phyloP scores from a whole-genome alignment of 2,888 invertebrate genomes.

The Sarcophaga subvicina region DNA sequence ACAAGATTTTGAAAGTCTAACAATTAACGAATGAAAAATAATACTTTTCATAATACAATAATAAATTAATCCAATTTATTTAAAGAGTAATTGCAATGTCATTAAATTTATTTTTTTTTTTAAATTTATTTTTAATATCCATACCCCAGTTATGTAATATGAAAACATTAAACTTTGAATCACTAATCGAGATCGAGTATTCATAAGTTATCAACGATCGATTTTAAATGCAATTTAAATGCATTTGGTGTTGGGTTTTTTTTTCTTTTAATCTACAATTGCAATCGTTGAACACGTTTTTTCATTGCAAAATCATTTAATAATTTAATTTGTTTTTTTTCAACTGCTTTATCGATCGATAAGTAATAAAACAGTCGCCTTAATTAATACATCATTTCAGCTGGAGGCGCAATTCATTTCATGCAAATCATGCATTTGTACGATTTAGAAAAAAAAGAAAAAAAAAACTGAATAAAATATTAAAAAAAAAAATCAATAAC shows the following conservation, averaged over 20 bases:
- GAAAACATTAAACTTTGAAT: too few relatives aligned
- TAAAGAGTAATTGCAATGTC: background rate
- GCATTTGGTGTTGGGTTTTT: constrained; percentile 9
- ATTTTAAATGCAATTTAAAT: constrained; percentile 2
- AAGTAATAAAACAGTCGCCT: constrained; percentile 9
- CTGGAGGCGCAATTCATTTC: constrained; percentile 1
- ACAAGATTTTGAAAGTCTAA: background rate
- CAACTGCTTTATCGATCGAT: background rate
- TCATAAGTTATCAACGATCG: background rate
- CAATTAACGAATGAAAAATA: too few relatives aligned
- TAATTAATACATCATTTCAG: constrained; percentile 34
- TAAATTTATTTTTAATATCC: background rate
- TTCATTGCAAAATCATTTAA: constrained; percentile 8
- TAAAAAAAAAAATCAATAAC: background rate
- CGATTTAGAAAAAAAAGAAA: constrained; percentile 13
- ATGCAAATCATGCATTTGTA: constrained; percentile 24
- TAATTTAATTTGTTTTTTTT: background rate
- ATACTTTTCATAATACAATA: too few relatives aligned
- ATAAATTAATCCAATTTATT: too few relatives aligned
- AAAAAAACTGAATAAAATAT: too few relatives aligned
- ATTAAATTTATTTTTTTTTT: background rate
- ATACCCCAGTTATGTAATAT: background rate
- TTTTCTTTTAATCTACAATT: background rate
- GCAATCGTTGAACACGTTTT: constrained; percentile 32
- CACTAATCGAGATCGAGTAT: too few relatives aligned